These are phyloP conservation scores for Neodiprion virginianus DNA, from an alignment of 1,140 invertebrate genomes.

Conservation along the genomic window DNA sequence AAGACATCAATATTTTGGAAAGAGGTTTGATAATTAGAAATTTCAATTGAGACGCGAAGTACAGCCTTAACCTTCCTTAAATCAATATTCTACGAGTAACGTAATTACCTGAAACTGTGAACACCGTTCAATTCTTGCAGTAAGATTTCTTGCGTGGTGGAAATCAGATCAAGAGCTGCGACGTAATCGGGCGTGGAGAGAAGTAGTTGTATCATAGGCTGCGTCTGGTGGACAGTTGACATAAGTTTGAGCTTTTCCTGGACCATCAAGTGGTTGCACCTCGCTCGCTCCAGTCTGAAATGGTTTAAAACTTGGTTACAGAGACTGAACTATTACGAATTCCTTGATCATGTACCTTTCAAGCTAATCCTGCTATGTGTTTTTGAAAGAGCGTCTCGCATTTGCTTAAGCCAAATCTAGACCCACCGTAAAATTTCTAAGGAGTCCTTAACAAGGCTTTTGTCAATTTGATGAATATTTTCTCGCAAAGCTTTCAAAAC, in stretches of 20 bases:
- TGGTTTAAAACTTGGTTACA: not conserved
- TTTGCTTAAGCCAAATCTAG: constrained; percentile 9
- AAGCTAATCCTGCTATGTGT: constrained; percentile 6
- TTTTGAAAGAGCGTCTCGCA: no score
- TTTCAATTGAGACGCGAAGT: not conserved
- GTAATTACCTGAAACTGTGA: constrained; percentile 80
- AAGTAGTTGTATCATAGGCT: constrained; percentile 94
- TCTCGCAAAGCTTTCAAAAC: constrained; percentile 78
- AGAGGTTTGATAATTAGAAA: not conserved
- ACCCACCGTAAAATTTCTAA: constrained; percentile 74
- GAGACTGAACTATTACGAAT: not conserved
- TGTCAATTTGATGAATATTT: constrained; percentile 77
- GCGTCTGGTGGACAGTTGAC: constrained; percentile 96
- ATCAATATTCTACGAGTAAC: not conserved
- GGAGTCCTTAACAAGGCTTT: constrained; percentile 80
- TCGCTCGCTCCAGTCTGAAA: constrained; percentile 63
- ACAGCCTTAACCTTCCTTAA: not conserved
- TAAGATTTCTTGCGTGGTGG: constrained; percentile 95
- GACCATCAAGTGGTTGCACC: constrained; percentile 69
- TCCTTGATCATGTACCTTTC: not conserved
- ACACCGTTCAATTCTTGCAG: constrained; percentile 88
- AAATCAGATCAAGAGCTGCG: constrained; percentile 95
- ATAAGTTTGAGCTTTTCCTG: constrained; percentile 88
- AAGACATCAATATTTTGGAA: not conserved
- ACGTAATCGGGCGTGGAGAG: constrained; percentile 97